A percentile compares a stretch with the other conserved stretches of the same genome.
These are phyloP conservation scores for Brachyhypopomus occidentalis DNA, from an alignment of 2,113 vertebrate species.

Conservation along the genomic window DNA sequence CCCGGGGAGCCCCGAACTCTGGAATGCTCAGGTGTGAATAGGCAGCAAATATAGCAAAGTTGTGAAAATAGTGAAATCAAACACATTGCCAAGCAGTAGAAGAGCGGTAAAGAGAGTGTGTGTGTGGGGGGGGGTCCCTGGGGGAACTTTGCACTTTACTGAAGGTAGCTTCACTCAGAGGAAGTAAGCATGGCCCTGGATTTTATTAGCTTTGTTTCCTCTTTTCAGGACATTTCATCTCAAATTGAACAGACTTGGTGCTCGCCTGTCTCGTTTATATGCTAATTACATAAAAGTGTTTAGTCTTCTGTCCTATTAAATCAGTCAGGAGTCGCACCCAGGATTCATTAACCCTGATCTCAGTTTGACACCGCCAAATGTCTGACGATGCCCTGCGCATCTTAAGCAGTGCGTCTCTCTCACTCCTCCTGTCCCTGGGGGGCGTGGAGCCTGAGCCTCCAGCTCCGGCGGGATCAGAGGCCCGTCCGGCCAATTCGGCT, in stretches of 20 bases:
- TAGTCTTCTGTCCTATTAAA: conserved; percentile 63
- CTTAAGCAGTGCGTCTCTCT: conserved; percentile 48
- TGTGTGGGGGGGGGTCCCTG: background rate
- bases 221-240: conserved; percentile 55
- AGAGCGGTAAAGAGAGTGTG: background rate
- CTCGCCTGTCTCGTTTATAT: conserved; percentile 62
- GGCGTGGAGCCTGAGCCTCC: conserved; percentile 17
- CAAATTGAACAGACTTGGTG: conserved; percentile 54
- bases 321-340: conserved; percentile 58
- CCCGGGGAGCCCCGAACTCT: background rate
- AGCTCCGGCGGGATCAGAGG: conserved; percentile 28
- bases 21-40: background rate
- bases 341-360: conserved; percentile 60
- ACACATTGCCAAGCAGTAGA: background rate
- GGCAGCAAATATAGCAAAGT: background rate
- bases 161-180: background rate
- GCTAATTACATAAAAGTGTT: conserved; percentile 63
- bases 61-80: background rate
- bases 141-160: background rate
- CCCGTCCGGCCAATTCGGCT: conserved; percentile 25
- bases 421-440: background rate
- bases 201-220: conserved; percentile 44
- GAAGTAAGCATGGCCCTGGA: conserved; percentile 15
- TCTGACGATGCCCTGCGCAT: conserved; percentile 58
- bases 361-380: conserved; percentile 54